These are phyloP conservation scores for Hippocampus abdominalis DNA, from an alignment of 2,113 vertebrate species.

Conservation along the genomic window DNA sequence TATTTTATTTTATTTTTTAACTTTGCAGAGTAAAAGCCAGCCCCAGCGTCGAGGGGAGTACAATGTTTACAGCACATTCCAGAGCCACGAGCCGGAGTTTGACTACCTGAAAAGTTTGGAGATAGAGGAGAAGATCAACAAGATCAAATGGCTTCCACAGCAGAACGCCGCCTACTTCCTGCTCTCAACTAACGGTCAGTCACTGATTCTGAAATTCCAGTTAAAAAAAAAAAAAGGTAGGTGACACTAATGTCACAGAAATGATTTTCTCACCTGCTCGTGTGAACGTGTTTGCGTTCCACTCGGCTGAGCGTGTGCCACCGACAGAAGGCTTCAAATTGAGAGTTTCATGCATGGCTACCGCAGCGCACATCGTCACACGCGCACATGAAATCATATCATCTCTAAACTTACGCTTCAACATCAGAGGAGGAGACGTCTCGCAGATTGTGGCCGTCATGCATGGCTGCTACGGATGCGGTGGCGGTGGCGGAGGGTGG, in stretches of 20 bases:
- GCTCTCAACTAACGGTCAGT: conserved; percentile 91
- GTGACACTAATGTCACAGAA: conserved; percentile 26
- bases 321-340: conserved; percentile 51
- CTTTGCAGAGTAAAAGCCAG: conserved; percentile 88
- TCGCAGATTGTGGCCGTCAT: conserved; percentile 64
- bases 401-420: conserved; percentile 22
- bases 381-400: conserved; percentile 27
- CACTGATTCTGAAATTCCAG: not conserved
- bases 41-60: conserved; percentile 92
- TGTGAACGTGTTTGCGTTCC: conserved; percentile 29
- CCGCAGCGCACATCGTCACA: conserved; percentile 25
- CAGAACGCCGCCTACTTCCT: conserved; percentile 96
- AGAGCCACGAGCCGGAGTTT: conserved; percentile 96
- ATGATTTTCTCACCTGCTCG: conserved; percentile 13
- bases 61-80: conserved; percentile 99
- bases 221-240: not conserved
- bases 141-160: conserved; percentile 96
- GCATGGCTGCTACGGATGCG: conserved; percentile 62
- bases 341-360: conserved; percentile 48
- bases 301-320: conserved; percentile 40
- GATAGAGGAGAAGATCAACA: conserved; percentile 98
- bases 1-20: not conserved
- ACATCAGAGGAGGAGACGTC: conserved; percentile 45
- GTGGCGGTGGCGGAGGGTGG: conserved; percentile 47
- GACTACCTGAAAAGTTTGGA: conserved; percentile 98